phyloP scores from a whole-genome alignment of 2,888 invertebrate genomes.

The Oligia latruncula region DNA sequence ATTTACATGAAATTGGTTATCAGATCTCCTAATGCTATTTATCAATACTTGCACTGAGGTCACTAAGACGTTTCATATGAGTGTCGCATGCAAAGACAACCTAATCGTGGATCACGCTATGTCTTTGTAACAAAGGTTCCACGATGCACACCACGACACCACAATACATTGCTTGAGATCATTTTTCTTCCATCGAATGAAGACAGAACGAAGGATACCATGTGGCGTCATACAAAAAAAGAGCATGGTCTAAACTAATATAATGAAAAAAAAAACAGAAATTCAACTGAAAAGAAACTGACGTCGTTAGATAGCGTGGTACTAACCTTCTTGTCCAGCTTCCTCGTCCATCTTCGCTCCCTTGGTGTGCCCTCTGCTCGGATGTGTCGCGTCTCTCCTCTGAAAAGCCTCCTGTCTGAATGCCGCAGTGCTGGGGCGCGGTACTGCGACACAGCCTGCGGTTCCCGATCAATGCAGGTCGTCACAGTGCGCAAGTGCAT shows the following conservation, averaged over 20 bases:
- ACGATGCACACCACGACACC: neutral
- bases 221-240: neutral
- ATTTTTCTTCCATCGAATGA: neutral
- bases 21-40: no score
- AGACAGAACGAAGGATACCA: no score
- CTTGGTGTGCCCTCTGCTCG: neutral
- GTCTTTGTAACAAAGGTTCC: neutral
- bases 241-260: neutral
- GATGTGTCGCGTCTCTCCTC: neutral
- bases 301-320: no score
- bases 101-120: neutral
- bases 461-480: conserved; percentile 23
- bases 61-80: neutral
- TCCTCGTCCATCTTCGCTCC: neutral
- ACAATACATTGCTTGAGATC: neutral
- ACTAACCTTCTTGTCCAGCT: conserved; percentile 10
- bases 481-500: conserved; percentile 44
- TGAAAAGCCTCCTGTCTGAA: neutral
- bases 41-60: neutral
- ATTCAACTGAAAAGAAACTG: neutral
- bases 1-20: neutral
- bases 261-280: no score
- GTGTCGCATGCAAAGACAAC: neutral
- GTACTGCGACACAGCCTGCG: conserved; percentile 10
- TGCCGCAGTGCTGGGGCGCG: conserved; percentile 1